These are phyloP conservation scores for Chauna torquata DNA, from an alignment of 2,113 vertebrate species.

Conservation along the genomic window DNA sequence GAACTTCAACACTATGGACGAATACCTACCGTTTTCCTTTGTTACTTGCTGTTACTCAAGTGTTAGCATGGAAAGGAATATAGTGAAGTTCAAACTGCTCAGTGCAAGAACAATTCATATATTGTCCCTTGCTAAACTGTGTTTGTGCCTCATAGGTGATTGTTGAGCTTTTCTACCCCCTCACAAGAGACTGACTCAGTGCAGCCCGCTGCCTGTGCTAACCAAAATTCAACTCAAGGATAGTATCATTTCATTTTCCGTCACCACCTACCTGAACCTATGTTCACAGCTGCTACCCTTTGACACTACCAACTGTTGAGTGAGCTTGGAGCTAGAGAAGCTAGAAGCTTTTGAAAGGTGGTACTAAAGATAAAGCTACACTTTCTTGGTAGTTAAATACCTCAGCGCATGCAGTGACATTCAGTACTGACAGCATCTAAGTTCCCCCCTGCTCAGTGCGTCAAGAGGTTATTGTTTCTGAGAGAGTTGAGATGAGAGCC, in stretches of 20 bases:
- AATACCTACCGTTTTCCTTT: neutral
- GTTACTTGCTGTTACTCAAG: neutral
- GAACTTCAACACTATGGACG: neutral
- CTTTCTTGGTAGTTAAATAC: neutral
- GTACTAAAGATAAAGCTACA: neutral
- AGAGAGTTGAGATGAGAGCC: neutral
- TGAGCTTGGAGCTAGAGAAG: neutral
- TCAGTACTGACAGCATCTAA: neutral
- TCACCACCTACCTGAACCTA: neutral
- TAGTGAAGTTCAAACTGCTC: neutral
- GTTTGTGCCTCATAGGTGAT: no score
- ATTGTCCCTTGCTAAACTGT: no score
- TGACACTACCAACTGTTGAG: neutral
- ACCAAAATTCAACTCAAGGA: neutral
- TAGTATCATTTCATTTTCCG: neutral
- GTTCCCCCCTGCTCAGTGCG: no score
- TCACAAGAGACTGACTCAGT: neutral
- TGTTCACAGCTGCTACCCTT: neutral
- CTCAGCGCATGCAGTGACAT: neutral
- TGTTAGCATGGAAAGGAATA: neutral
- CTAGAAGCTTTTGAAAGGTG: neutral
- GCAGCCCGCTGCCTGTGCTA: neutral
- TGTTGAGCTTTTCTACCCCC: rapidly evolving
- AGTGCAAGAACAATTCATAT: neutral
- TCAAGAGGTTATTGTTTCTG: neutral